A percentile compares a stretch with the other conserved stretches of the same genome.
These are phyloP conservation scores for Tanypteryx hageni DNA, from an alignment of 2,888 invertebrate species.

Conservation along the genomic window DNA sequence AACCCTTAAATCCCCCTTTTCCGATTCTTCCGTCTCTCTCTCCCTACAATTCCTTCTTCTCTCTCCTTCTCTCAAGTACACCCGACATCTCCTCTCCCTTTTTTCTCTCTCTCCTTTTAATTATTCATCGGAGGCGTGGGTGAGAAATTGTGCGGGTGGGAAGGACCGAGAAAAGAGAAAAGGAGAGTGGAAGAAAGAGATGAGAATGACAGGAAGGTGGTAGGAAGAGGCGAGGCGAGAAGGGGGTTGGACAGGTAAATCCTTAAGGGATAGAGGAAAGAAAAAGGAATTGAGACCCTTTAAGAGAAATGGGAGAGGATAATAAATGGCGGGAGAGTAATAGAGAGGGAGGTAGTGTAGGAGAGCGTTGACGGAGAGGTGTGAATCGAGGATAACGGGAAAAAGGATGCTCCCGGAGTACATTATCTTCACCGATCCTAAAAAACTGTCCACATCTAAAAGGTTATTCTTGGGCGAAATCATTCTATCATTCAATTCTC, in stretches of 20 bases:
- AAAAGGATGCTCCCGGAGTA: no score
- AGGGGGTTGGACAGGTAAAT: neutral
- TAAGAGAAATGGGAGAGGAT: neutral
- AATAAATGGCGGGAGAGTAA: no score
- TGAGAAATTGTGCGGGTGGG: neutral
- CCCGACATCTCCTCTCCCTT: neutral
- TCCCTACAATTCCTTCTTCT: neutral
- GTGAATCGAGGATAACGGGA: no score
- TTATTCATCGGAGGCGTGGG: slow-evolving; percentile 26
- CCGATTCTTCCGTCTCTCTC: neutral
- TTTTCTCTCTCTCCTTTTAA: neutral
- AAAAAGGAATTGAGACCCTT: neutral
- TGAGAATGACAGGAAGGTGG: neutral
- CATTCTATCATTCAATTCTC: no score
- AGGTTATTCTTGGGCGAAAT: no score
- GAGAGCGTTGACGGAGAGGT: no score
- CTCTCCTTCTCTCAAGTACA: neutral
- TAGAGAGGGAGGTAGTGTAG: no score
- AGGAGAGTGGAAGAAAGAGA: neutral
- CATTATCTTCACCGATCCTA: no score
- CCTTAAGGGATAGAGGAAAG: neutral
- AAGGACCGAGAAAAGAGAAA: neutral
- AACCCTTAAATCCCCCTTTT: neutral
- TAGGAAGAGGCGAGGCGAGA: neutral
- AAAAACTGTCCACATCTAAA: no score